Conservation (phyloP, 2,797 vertebrate genomes). For the Okamejei kenojei region DNA sequence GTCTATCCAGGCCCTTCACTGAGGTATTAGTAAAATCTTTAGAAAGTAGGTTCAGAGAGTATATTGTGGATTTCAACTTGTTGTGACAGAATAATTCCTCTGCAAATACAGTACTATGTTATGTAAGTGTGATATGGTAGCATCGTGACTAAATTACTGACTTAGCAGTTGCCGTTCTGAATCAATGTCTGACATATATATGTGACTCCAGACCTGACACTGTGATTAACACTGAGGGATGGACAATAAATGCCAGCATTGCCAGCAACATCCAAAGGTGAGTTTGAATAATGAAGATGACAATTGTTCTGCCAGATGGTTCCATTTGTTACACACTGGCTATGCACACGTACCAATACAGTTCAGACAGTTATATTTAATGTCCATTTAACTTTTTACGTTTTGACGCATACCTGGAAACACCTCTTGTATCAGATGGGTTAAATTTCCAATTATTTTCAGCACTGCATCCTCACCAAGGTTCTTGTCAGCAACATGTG, state of each 20-base stretch:
- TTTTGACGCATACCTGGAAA: slow-evolving; percentile 74
- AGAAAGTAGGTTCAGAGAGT: neutral
- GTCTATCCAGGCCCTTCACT: no score
- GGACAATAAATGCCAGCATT: no score
- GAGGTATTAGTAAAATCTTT: neutral
- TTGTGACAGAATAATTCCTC: no score
- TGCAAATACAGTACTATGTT: no score
- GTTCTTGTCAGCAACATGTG: slow-evolving; percentile 75
- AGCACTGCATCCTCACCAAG: slow-evolving; percentile 72
- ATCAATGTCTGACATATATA: no score
- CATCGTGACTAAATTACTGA: no score
- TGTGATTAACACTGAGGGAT: no score
- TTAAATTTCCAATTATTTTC: slow-evolving; percentile 71
- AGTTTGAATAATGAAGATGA: neutral
- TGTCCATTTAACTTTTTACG: neutral
- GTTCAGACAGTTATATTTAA: neutral
- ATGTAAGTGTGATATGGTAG: no score
- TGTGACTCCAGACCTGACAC: no score
- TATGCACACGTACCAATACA: neutral
- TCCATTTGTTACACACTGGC: neutral
- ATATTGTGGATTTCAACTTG: neutral
- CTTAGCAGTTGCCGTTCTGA: no score
- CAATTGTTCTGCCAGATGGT: neutral
- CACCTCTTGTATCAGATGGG: slow-evolving; percentile 62
- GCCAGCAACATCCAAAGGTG: neutral